A percentile compares a stretch with the other conserved stretches of the same genome.
phyloP scores from a whole-genome alignment of 2,888 invertebrate species.

The Drosophila macrospina region DNA sequence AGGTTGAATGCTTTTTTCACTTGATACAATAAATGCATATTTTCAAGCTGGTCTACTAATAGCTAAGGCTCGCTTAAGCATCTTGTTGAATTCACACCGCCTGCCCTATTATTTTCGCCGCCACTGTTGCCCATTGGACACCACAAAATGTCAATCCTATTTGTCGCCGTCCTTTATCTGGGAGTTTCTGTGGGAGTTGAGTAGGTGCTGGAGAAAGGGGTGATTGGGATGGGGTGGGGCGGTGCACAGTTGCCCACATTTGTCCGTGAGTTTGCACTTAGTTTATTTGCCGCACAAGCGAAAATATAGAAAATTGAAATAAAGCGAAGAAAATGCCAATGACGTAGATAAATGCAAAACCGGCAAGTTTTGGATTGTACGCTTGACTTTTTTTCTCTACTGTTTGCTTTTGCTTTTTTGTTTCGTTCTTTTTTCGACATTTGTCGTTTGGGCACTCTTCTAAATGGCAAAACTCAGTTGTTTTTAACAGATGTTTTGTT shows the following conservation, averaged over 20 bases:
- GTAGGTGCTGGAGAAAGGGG: neutral
- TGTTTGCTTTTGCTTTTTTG: neutral
- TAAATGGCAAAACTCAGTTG: conserved; percentile 46
- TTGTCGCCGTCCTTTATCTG: conserved; percentile 49
- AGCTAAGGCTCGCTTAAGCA: neutral
- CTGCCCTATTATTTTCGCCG: conserved; percentile 3
- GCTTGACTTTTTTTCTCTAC: conserved; percentile 19
- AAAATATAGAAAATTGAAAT: conserved; percentile 69
- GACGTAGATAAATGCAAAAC: conserved; percentile 78
- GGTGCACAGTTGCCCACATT: conserved; percentile 29
- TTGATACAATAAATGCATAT: neutral
- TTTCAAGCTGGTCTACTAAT: neutral
- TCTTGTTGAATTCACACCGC: neutral
- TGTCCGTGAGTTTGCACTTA: conserved; percentile 70
- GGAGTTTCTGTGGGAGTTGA: conserved; percentile 1
- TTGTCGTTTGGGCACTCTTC: conserved; percentile 37
- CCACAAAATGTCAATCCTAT: conserved; percentile 76
- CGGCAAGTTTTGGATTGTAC: conserved; percentile 71
- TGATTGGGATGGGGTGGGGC: conserved; percentile 2
- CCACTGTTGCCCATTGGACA: conserved; percentile 70
- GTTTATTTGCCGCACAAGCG: conserved; percentile 64
- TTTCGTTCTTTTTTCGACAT: conserved; percentile 9
- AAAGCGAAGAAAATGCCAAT: conserved; percentile 77
- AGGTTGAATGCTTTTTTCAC: neutral
- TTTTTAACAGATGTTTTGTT: conserved; percentile 42